Conservation (phyloP, 2,113 vertebrate genomes). For the Callorhinus ursinus region DNA sequence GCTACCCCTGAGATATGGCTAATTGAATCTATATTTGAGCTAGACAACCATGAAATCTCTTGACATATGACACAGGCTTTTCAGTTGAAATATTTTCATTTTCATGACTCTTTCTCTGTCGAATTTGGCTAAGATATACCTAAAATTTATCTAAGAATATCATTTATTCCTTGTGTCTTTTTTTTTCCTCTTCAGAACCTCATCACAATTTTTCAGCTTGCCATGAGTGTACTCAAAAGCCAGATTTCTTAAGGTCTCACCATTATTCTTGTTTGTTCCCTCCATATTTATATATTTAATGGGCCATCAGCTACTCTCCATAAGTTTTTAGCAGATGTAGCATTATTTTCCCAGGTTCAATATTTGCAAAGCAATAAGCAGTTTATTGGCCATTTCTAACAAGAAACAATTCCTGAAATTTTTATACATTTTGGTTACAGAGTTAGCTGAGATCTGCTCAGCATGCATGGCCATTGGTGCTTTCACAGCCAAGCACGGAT, state of each 20-base stretch:
- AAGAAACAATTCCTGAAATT: conserved; percentile 77
- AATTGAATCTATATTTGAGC: background rate
- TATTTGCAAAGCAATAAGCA: conserved; percentile 77
- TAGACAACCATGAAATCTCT: background rate
- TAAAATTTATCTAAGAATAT: background rate
- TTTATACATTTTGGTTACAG: conserved; percentile 67
- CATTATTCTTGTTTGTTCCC: background rate
- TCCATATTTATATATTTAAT: conserved; percentile 42
- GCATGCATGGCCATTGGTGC: conserved; percentile 57
- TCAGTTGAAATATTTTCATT: background rate
- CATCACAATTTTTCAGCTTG: background rate
- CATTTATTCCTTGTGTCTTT: background rate
- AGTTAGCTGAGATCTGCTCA: conserved; percentile 37
- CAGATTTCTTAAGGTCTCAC: background rate
- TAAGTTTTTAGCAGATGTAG: conserved; percentile 57
- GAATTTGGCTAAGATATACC: background rate
- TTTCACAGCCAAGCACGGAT: conserved; percentile 21
- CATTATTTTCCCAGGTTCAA: conserved; percentile 69
- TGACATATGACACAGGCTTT: background rate
- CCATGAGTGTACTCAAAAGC: background rate
- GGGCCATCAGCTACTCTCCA: conserved; percentile 15
- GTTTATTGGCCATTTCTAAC: conserved; percentile 79
- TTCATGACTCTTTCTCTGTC: background rate
- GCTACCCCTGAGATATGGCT: background rate
- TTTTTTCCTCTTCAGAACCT: background rate